A percentile compares a stretch with the other conserved stretches of the same genome.
Conservation (phyloP, 2,797 vertebrate genomes). For the Scolopax bukidnonensis region DNA sequence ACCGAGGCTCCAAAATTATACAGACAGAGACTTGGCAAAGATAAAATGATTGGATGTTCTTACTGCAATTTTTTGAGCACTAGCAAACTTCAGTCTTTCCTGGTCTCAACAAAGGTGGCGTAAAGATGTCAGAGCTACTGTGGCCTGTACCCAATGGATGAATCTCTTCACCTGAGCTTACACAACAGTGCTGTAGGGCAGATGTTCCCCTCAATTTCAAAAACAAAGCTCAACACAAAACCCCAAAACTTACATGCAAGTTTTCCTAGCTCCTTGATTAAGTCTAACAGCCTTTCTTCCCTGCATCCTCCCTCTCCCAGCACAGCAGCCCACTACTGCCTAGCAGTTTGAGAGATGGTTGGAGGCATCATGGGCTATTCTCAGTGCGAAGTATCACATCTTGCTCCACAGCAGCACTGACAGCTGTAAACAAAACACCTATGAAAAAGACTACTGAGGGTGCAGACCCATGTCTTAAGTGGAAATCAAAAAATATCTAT, state of each 20-base stretch:
- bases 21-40: background rate
- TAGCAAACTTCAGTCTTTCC: background rate
- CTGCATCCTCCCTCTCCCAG: background rate
- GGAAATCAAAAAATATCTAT: background rate
- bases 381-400: background rate
- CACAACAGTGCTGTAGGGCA: background rate
- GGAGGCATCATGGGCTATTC: fast-evolving
- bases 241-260: background rate
- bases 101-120: background rate
- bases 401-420: background rate
- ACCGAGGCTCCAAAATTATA: background rate
- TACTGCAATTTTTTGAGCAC: background rate
- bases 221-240: background rate
- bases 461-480: background rate
- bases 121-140: background rate
- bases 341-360: background rate
- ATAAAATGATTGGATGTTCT: background rate
- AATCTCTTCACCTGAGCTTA: background rate
- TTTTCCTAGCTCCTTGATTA: background rate
- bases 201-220: background rate
- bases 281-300: background rate
- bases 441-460: background rate
- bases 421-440: background rate
- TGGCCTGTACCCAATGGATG: fast-evolving
- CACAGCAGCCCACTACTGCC: background rate